A percentile compares a stretch with the other conserved stretches of the same genome.
Conservation (phyloP, 2,888 invertebrate genomes). For the Coelogynopora nodosa region DNA sequence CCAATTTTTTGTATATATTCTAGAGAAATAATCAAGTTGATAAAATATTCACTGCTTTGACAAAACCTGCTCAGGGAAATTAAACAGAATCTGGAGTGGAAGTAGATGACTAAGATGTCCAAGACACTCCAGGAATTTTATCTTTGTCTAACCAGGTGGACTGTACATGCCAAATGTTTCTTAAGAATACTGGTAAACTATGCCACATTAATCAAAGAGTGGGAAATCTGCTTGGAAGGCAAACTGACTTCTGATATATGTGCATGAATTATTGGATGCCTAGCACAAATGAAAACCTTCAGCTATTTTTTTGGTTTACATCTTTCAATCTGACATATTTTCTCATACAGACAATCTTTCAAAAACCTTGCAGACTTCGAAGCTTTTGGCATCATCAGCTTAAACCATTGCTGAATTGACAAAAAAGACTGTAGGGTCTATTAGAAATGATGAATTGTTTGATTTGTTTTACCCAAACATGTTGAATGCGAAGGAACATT, state of each 20-base stretch:
- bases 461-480: slow-evolving; percentile 13
- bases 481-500: slow-evolving; percentile 21
- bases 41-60: slow-evolving; percentile 24
- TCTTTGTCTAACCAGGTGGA: slow-evolving; percentile 38
- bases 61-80: slow-evolving; percentile 32
- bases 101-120: slow-evolving; percentile 15
- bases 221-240: slow-evolving; percentile 25
- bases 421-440: background rate
- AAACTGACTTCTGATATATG: slow-evolving; percentile 18
- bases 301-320: slow-evolving; percentile 20
- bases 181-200: slow-evolving; percentile 17
- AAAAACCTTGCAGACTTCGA: slow-evolving; percentile 5
- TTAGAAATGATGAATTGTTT: slow-evolving; percentile 20
- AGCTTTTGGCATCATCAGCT: slow-evolving; percentile 16
- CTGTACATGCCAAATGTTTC: slow-evolving; percentile 26
- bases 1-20: no score
- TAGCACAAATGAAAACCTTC: slow-evolving; percentile 31
- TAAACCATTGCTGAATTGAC: slow-evolving; percentile 21
- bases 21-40: slow-evolving; percentile 29
- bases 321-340: slow-evolving; percentile 10
- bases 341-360: slow-evolving; percentile 27
- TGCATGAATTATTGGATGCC: slow-evolving; percentile 27
- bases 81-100: slow-evolving; percentile 11
- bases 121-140: slow-evolving; percentile 4
- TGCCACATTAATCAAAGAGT: slow-evolving; percentile 26